These are phyloP conservation scores for Gerris lacustris DNA, from an alignment of 2,888 invertebrate genomes.

Conservation along the genomic window DNA sequence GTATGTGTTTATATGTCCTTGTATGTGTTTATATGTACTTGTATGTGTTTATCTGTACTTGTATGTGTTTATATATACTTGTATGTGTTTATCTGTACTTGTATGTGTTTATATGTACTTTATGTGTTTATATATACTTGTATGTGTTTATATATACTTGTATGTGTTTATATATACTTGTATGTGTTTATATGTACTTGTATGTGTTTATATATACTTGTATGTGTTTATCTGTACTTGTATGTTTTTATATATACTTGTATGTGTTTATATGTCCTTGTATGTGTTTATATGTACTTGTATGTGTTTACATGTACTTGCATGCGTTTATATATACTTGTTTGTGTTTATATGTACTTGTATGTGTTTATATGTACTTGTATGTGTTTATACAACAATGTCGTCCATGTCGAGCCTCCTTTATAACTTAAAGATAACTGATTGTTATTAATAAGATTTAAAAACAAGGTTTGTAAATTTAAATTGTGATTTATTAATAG, in stretches of 20 bases:
- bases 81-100: not conserved
- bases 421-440: no score
- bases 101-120: not conserved
- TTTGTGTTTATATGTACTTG: not conserved
- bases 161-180: not conserved
- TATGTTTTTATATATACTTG: not conserved
- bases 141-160: no score
- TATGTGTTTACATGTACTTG: not conserved
- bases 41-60: not conserved
- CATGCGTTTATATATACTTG: not conserved
- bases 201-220: not conserved
- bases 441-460: no score
- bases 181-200: not conserved
- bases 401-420: no score
- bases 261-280: not conserved
- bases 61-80: not conserved
- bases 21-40: not conserved
- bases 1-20: not conserved
- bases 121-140: not conserved
- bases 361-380: not conserved
- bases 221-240: not conserved
- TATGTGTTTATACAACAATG: not conserved
- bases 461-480: no score
- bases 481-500: no score
- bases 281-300: not conserved